Evolutionary conservation across 2,888 invertebrate species (phyloP).

Genomic region (Augiades crinisus): DNA sequence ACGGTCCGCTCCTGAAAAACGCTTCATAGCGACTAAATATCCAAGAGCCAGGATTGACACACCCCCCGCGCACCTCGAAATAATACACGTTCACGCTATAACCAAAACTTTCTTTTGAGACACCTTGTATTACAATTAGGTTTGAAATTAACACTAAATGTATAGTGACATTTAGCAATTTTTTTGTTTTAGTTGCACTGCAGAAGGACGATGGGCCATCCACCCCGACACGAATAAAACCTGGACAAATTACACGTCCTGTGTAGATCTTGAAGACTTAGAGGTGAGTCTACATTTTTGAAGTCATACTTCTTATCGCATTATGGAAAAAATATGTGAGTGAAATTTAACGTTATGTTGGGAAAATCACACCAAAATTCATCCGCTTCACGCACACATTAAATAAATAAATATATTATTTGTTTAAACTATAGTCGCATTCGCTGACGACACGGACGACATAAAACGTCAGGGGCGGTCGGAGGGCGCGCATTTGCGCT

Average conservation of each 20-base stretch:
- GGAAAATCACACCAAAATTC: no score
- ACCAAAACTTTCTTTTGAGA: no score
- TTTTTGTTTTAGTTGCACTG: conserved; percentile 75
- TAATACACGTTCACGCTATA: conserved; percentile 26
- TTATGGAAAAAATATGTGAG: no score
- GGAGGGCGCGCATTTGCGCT: conserved; percentile 32
- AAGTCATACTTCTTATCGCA: no score
- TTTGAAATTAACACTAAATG: no score
- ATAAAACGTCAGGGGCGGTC: conserved; percentile 32
- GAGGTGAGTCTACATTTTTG: no score
- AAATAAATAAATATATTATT: no score
- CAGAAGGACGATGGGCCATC: conserved; percentile 85
- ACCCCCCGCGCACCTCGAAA: conserved; percentile 20
- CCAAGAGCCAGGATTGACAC: conserved; percentile 27
- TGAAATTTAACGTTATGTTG: no score
- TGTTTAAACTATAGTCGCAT: conserved; percentile 3
- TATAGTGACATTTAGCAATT: no score
- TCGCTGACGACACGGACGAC: conserved; percentile 15
- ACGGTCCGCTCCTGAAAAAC: conserved; percentile 32
- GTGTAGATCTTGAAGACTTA: conserved; percentile 82
- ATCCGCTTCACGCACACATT: no score
- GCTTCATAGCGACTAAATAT: conserved; percentile 35
- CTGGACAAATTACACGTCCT: conserved; percentile 87
- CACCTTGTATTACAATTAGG: no score
- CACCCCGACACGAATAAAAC: conserved; percentile 79